Base-by-base conservation (phyloP, 2,113 vertebrate species). In the Xenopus laevis region DNA sequence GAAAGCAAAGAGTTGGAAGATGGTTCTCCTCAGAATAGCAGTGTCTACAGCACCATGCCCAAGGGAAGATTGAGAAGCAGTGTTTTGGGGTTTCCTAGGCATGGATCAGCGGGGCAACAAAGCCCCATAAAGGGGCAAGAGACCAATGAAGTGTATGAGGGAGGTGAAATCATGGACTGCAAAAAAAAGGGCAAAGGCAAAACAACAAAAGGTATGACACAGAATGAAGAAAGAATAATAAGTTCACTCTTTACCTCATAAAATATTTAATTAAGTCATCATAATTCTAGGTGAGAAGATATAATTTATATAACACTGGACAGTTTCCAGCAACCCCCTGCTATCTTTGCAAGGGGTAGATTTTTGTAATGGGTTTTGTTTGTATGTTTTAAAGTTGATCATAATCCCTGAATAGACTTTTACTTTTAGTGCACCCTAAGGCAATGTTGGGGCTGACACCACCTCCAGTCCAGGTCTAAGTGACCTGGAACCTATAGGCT, bases 141-240 rank as follows among this genome's bases (percentile, higher is more conserved):
- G 87, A 97, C 93, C 82, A 98, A 97, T 53, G 95, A 98, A 84
- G 95, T 99, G 78, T 98, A 94, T 63, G 89, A 94, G 74, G 91
- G 89, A 79, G 80, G 91, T 40, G 82, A 89, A 23, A 81, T 84
- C 63, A 82, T 92, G 62, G 87, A 93, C 85, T 96, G 93, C 78
- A 89, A 94, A 70, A 90, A 85, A 69, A 88, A 90, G 21, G 83
- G 82, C 74, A 83, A 88, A 63, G 79, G 80, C 79, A 84, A 87
- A 59, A 87, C 86, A 85, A 70, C 88, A 77, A 84, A 87, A 93
- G 94, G 95, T 95, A 87, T 87, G 46, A 27, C 23, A 27, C 23
- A 27, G 23, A 27, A 1, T 27, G 55, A 4, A n/a, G 17, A 58
- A 20, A 3, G 9, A 4, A 58, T n/a, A 16, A 16, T 9, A 15